Evolutionary conservation across 2,888 invertebrate species (phyloP).

Genomic region (Parnassius glacialis): DNA sequence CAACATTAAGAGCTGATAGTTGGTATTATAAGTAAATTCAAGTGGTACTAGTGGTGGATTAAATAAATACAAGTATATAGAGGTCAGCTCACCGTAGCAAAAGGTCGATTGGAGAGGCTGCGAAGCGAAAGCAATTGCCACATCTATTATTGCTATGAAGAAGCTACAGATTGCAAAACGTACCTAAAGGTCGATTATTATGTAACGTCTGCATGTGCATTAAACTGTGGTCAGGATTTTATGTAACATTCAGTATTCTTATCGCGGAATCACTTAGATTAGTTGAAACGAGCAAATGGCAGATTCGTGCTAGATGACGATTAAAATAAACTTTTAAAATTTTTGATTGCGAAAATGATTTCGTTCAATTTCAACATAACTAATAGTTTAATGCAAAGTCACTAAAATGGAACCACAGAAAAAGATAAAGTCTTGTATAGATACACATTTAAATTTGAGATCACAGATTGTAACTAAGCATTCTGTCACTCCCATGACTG

Average conservation of each 20-base stretch:
- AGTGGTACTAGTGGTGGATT: too few species aligned
- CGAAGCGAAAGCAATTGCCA: constrained; percentile 28
- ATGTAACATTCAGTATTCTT: constrained; percentile 20
- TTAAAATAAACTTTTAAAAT: constrained; percentile 9
- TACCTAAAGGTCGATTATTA: constrained; percentile 25
- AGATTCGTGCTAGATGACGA: constrained; percentile 22
- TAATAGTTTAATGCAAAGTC: too few species aligned
- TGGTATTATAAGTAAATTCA: too few species aligned
- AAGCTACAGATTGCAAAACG: constrained; percentile 21
- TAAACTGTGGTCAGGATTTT: constrained; percentile 20
- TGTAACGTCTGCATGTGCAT: constrained; percentile 26
- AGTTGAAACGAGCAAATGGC: constrained; percentile 16
- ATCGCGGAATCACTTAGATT: constrained; percentile 12
- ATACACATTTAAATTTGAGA: too few species aligned
- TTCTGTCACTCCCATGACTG: too few species aligned
- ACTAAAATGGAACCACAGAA: too few species aligned
- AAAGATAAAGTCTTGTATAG: too few species aligned
- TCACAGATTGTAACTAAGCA: too few species aligned
- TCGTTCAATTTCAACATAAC: background rate
- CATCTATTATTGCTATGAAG: constrained; percentile 26
- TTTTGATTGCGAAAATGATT: constrained; percentile 6
- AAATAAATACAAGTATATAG: constrained; percentile 14
- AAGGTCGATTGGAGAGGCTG: constrained; percentile 16
- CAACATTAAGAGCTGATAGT: too few species aligned
- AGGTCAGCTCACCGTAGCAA: constrained; percentile 20